Conservation (phyloP, 2,113 vertebrate genomes). For the Bombycilla garrulus region DNA sequence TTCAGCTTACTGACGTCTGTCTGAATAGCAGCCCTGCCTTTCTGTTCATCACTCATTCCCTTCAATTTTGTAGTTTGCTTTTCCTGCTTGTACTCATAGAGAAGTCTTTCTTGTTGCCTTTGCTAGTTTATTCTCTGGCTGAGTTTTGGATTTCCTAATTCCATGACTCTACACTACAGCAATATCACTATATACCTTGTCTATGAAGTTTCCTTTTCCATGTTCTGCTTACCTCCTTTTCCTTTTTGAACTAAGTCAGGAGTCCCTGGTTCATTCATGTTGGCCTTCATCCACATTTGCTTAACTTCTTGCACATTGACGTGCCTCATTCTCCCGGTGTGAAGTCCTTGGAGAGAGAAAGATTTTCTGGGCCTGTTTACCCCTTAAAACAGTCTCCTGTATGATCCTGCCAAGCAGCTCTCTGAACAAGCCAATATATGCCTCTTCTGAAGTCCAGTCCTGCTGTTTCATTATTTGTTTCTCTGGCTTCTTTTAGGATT, state of each 20-base stretch:
- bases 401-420: background rate
- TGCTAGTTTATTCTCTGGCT: background rate
- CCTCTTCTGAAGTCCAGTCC: background rate
- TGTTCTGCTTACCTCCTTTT: background rate
- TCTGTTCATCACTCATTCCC: background rate
- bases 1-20: fast-evolving
- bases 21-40: background rate
- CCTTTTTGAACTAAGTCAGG: background rate
- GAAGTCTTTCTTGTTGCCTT: background rate
- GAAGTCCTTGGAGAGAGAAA: background rate
- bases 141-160: background rate
- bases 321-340: background rate
- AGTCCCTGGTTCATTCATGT: background rate
- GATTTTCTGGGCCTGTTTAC: background rate
- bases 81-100: background rate
- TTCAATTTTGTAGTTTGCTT: background rate
- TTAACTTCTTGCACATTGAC: background rate
- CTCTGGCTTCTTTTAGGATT: background rate
- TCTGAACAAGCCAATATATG: background rate
- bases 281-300: background rate
- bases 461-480: background rate
- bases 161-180: background rate
- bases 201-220: background rate
- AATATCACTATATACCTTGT: background rate
- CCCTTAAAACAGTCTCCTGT: background rate